phyloP scores from a whole-genome alignment of 2,797 vertebrate genomes.

The Trachops cirrhosus region DNA sequence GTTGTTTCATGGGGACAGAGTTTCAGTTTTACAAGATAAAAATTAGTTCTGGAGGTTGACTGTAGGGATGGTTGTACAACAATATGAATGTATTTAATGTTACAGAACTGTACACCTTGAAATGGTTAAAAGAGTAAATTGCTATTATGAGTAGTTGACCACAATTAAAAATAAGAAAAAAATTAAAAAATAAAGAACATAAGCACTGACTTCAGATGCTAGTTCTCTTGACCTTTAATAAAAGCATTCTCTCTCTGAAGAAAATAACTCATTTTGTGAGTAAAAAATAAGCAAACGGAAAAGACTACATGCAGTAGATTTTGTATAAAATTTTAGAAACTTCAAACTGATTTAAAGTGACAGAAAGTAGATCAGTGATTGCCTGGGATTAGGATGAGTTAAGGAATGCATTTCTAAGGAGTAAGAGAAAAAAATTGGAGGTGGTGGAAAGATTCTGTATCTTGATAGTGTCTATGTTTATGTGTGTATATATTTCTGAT shows the following conservation, averaged over 20 bases:
- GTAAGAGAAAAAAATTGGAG: neutral
- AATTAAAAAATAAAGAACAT: neutral
- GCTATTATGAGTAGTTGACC: neutral
- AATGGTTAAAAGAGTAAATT: neutral
- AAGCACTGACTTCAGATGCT: neutral
- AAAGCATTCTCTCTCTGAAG: neutral
- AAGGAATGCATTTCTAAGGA: neutral
- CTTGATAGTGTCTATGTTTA: neutral
- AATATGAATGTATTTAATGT: neutral
- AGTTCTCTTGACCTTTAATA: neutral
- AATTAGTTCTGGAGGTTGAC: neutral
- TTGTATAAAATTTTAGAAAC: neutral
- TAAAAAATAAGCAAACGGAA: neutral
- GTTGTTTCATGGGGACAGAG: neutral
- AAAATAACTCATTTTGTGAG: neutral
- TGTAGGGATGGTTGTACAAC: neutral
- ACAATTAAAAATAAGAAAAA: neutral
- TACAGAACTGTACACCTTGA: neutral
- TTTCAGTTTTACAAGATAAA: neutral
- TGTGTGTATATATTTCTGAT: neutral
- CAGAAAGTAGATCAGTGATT: neutral
- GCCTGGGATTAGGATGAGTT: neutral
- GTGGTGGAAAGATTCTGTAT: neutral
- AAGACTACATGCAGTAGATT: neutral
- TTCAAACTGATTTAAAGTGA: neutral